Evolutionary conservation across 2,113 vertebrate species (phyloP).

Genomic region (Ursus arctos): DNA sequence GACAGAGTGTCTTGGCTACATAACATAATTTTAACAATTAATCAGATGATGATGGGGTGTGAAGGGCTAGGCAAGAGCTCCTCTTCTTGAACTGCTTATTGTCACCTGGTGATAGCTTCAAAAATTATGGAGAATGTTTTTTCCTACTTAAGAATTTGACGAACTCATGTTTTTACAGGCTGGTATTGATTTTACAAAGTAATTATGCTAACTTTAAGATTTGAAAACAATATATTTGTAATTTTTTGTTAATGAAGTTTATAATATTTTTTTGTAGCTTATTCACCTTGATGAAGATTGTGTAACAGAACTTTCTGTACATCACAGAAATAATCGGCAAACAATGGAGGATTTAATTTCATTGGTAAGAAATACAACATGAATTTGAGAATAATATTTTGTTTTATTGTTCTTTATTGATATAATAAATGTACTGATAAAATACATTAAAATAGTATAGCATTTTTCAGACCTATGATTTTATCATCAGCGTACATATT

Average conservation of each 20-base stretch:
- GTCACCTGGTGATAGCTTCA: neutral
- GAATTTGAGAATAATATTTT: slow-evolving; percentile 27
- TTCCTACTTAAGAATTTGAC: slow-evolving; percentile 18
- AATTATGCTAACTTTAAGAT: slow-evolving; percentile 40
- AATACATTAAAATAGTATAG: neutral
- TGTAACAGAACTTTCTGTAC: slow-evolving; percentile 94
- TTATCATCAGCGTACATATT: slow-evolving; percentile 23
- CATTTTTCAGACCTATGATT: slow-evolving; percentile 4
- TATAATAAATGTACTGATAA: neutral
- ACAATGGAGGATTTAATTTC: slow-evolving; percentile 90
- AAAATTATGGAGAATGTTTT: slow-evolving; percentile 3
- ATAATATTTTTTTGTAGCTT: slow-evolving; percentile 87
- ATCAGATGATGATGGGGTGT: neutral
- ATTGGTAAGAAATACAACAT: slow-evolving; percentile 88
- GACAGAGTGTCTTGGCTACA: neutral
- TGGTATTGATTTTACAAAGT: slow-evolving; percentile 15
- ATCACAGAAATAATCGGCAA: slow-evolving; percentile 90
- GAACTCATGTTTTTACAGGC: slow-evolving; percentile 41
- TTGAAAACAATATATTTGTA: neutral
- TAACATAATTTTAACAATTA: neutral
- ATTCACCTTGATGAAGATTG: slow-evolving; percentile 96
- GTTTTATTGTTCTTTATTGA: slow-evolving; percentile 44
- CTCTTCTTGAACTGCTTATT: neutral
- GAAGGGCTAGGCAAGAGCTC: neutral
- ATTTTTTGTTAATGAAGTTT: slow-evolving; percentile 39